Conservation (phyloP, 2,113 vertebrate genomes). For the Dipodomys stephensi region DNA sequence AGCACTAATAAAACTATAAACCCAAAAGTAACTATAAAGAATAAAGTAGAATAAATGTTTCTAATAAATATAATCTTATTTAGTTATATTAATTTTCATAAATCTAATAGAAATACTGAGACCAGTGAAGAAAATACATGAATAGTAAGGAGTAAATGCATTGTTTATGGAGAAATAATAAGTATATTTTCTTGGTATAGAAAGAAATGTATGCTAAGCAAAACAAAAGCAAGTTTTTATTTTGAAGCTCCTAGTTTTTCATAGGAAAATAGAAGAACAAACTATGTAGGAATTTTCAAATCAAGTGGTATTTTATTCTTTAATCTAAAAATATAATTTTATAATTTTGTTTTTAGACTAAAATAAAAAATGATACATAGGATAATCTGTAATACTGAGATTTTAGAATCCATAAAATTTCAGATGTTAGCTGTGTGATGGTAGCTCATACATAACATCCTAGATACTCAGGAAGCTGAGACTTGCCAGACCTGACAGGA, state of each 20-base stretch:
- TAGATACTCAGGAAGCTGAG: no score
- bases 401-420: background rate
- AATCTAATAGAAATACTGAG: slow-evolving; percentile 37
- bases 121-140: background rate
- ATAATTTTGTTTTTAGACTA: background rate
- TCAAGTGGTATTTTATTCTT: background rate
- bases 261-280: background rate
- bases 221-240: background rate
- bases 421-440: no score
- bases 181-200: background rate
- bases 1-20: background rate
- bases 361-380: background rate
- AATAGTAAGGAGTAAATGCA: background rate
- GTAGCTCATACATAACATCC: no score
- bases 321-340: background rate
- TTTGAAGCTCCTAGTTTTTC: background rate
- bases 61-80: background rate
- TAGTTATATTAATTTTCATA: background rate
- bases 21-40: background rate
- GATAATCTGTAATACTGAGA: background rate
- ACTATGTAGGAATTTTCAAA: no score
- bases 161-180: background rate
- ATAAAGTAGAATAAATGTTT: background rate
- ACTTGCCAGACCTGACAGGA: no score
- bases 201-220: background rate